Percentiles rank a stretch among this genome's conserved stretches.
Conservation (phyloP, 2,113 vertebrate species). For the cattle (Bos taurus) region ARS-UCD2.0 NC_037334.1:45679001-45679500, state of each 20-base stretch:
- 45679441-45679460: background rate
- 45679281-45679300: background rate
- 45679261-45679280: background rate
- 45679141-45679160: background rate
- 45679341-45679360: background rate
- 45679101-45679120: background rate
- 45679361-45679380: background rate
- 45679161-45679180: background rate
- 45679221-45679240: background rate
- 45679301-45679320: background rate
- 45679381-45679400: rapidly evolving
- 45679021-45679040: background rate
- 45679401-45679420: background rate
- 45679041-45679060: background rate
- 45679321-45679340: background rate
- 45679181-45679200: background rate
- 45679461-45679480: background rate
- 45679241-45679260: background rate
- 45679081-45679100: background rate
- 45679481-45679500: background rate
- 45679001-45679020: background rate
- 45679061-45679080: background rate
- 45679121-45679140: background rate
- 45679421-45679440: background rate
- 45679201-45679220: background rate